Percentiles rank a stretch among this genome's conserved stretches.
Conservation (phyloP, 2,113 vertebrate species). For the Perognathus longimembris region DNA sequence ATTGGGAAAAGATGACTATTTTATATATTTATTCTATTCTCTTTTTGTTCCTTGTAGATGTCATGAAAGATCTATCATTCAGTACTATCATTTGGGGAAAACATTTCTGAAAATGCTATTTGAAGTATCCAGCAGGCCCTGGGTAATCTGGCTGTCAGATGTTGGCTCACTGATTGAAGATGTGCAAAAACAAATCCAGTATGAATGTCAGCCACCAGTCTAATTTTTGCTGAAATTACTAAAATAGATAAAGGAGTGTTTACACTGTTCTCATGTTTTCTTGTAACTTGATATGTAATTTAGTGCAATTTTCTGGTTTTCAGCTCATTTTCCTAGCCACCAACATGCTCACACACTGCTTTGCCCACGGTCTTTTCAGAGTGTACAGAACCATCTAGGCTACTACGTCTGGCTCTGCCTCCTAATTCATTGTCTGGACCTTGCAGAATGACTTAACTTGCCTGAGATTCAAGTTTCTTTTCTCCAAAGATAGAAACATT, state of each 20-base stretch:
- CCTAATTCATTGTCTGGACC: background rate
- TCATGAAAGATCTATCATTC: constrained; percentile 64
- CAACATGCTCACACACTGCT: background rate
- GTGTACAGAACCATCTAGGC: background rate
- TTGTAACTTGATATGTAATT: constrained; percentile 35
- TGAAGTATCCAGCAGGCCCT: constrained; percentile 61
- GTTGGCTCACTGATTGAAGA: constrained; percentile 58
- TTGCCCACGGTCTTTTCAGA: background rate
- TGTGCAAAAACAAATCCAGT: constrained; percentile 54
- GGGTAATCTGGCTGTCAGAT: constrained; percentile 70
- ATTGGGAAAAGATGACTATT: constrained; percentile 51
- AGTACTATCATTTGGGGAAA: constrained; percentile 63
- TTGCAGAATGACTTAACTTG: background rate
- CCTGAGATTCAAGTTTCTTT: background rate
- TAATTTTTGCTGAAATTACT: constrained; percentile 64
- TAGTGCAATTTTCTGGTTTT: constrained; percentile 22
- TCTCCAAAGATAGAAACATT: background rate
- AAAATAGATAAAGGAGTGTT: constrained; percentile 63
- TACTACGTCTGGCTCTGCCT: background rate
- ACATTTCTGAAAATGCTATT: constrained; percentile 59
- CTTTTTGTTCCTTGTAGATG: constrained; percentile 62
- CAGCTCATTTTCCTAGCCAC: background rate
- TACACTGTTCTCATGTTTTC: constrained; percentile 24
- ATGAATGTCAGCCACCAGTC: constrained; percentile 49
- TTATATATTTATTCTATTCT: constrained; percentile 48